Base-by-base conservation (phyloP, 2,113 vertebrate genomes). In the Mus musculus region DNA sequence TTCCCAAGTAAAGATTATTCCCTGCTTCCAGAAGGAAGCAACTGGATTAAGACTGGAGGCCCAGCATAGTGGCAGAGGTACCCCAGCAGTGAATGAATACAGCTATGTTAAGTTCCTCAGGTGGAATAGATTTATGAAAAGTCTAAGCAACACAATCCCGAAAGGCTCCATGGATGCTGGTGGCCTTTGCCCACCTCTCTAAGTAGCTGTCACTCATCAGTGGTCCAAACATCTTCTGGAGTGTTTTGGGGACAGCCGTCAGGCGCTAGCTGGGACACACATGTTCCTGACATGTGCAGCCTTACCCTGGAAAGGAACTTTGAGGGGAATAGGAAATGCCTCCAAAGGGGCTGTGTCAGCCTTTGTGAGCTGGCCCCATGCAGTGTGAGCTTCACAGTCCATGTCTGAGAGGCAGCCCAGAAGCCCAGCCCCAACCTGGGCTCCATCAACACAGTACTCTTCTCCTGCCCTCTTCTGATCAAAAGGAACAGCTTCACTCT, bases 191-290 rank as follows among this genome's bases (percentile, higher is more conserved):
- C 36, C 42, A 36, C 1, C 11, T 14, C 39, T 13, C 33, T 85
- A 88, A 88, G 17, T 12, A 49, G 11, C 76, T 89, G 75, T 20
- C 69, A 59, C 56, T 75, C 67, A 46, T 49, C n/a, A 26, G 78
- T 2, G 59, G 63, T n/a, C 33, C 28, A 42, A 24, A 77, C 33
- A 77, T 33, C 77, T 92, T 67, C 90, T 52, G 65, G 46, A 78
- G 52, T 63, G 30, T n/a, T 30, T 72, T 42, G 19, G 76, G 20
- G 24, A 20, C 0, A 93, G 87, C 76, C 78, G 11, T 46, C 73
- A 81, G 42, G 61, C 78, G 46, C 81, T 54, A 94, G 95, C 59
- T 77, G 93, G 84, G 59, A 26, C 54, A 88, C 90, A 80, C 72
- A 56, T 77, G 90, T n/a, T n/a, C 30, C 0, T 16, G n/a, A 90